Conservation (phyloP, 2,888 invertebrate genomes). For the Sesamia inferens region DNA sequence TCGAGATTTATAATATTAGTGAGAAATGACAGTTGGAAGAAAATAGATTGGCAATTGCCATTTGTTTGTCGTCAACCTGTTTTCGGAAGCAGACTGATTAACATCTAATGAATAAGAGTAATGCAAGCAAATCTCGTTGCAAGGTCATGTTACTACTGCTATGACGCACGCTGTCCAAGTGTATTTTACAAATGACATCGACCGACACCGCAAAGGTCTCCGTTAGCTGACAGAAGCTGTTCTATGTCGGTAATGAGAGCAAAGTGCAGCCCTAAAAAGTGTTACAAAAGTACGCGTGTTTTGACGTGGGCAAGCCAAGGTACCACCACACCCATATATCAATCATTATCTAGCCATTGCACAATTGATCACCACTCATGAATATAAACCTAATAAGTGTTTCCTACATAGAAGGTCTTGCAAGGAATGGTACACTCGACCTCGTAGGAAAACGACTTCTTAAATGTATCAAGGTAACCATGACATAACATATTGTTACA, state of each 20-base stretch:
- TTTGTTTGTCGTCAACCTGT: background rate
- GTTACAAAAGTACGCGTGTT: background rate
- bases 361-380: slow-evolving; percentile 38
- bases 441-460: slow-evolving; percentile 31
- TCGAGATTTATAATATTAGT: too few species aligned
- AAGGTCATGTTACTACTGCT: background rate
- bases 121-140: background rate
- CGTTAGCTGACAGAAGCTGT: background rate
- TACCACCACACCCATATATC: slow-evolving; percentile 11
- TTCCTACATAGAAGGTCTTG: slow-evolving; percentile 49
- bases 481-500: slow-evolving; percentile 49
- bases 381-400: slow-evolving; percentile 32
- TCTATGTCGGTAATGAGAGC: background rate
- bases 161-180: background rate
- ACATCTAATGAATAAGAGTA: background rate
- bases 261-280: background rate
- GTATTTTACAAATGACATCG: slow-evolving; percentile 14
- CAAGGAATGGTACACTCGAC: slow-evolving; percentile 31
- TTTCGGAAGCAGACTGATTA: background rate
- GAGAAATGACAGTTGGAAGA: background rate
- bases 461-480: slow-evolving; percentile 46
- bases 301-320: slow-evolving; percentile 31
- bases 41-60: background rate
- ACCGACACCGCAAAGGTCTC: background rate
- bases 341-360: slow-evolving; percentile 39